These are phyloP conservation scores for Platypus cylindrus DNA, from an alignment of 2,888 invertebrate species.

Conservation along the genomic window DNA sequence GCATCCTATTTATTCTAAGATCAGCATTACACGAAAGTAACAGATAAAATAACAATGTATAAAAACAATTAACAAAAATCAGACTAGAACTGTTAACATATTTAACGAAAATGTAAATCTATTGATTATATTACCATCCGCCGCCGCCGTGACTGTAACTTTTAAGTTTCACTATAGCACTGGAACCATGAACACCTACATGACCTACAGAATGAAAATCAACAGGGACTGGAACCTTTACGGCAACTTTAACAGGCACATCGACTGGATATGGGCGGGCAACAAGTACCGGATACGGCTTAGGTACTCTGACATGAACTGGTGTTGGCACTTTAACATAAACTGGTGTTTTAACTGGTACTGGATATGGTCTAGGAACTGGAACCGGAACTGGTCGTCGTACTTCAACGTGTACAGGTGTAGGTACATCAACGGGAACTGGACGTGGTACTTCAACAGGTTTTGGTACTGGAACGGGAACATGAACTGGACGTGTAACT, in stretches of 20 bases:
- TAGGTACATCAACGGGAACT: conserved; percentile 26
- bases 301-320: conserved; percentile 26
- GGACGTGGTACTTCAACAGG: conserved; percentile 27
- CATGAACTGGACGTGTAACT: conserved; percentile 23
- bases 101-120: no score
- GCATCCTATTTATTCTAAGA: no score
- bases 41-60: no score
- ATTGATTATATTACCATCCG: conserved; percentile 4
- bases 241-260: conserved; percentile 24
- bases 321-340: conserved; percentile 27
- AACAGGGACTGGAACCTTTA: conserved; percentile 27
- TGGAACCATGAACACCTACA: conserved; percentile 15
- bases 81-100: conserved; percentile 12
- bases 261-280: conserved; percentile 26
- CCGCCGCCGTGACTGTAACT: conserved; percentile 11
- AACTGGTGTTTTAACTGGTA: conserved; percentile 25
- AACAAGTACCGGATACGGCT: conserved; percentile 27
- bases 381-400: conserved; percentile 24
- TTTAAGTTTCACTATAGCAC: conserved; percentile 9
- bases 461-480: conserved; percentile 26
- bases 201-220: conserved; percentile 18
- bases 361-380: conserved; percentile 25
- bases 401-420: conserved; percentile 26
- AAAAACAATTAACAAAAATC: conserved; percentile 7
- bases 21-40: no score